Percentiles rank a stretch among this genome's conserved stretches.
Evolutionary conservation across 2,888 invertebrate species (phyloP).

Genomic region (Microplitis manilae): DNA sequence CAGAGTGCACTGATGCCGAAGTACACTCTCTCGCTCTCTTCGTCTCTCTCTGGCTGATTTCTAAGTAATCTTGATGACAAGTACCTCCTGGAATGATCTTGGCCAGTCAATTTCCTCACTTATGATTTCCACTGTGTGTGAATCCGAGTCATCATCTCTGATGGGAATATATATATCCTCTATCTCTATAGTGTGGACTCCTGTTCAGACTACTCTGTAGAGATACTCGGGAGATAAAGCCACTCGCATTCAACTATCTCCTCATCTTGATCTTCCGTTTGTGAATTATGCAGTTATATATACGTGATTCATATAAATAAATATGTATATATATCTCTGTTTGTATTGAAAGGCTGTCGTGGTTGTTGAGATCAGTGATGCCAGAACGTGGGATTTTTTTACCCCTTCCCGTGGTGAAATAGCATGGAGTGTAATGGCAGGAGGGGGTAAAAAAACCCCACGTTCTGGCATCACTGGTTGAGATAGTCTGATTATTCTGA

Average conservation of each 20-base stretch:
- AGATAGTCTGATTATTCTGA: not conserved
- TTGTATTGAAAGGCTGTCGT: not conserved
- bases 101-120: conserved; percentile 18
- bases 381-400: no score
- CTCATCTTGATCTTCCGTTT: conserved; percentile 1
- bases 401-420: no score
- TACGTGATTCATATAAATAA: not conserved
- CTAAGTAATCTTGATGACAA: conserved; percentile 29
- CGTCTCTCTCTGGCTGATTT: conserved; percentile 17
- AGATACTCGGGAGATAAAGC: not conserved
- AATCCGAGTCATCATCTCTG: conserved; percentile 19
- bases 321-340: not conserved
- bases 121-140: conserved; percentile 9
- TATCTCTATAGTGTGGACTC: not conserved
- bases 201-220: not conserved
- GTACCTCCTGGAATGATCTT: conserved; percentile 21
- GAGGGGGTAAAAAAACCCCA: no score
- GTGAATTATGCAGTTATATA: conserved; percentile 23
- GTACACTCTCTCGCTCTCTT: not conserved
- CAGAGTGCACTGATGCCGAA: conserved; percentile 8
- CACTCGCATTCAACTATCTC: not conserved
- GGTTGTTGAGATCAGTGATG: not conserved
- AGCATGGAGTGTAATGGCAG: no score
- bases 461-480: no score
- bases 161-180: conserved; percentile 3